These are phyloP conservation scores for Sisyra nigra DNA, from an alignment of 2,888 invertebrate genomes.

Conservation along the genomic window DNA sequence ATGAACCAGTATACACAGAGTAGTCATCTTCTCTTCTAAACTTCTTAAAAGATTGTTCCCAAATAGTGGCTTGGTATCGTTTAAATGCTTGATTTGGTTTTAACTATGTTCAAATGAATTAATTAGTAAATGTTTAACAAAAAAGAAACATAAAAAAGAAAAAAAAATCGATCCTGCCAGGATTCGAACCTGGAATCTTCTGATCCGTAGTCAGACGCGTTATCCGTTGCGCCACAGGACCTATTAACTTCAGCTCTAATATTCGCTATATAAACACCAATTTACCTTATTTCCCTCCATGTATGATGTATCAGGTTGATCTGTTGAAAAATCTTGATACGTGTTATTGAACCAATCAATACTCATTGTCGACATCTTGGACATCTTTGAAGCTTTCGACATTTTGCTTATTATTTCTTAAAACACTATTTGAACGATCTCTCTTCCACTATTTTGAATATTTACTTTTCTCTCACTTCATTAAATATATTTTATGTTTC, in stretches of 20 bases:
- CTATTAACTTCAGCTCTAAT: slow-evolving; percentile 10
- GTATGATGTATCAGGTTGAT: no score
- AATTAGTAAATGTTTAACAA: not conserved
- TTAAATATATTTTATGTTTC: no score
- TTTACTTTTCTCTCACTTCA: no score
- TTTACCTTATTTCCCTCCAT: slow-evolving; percentile 1
- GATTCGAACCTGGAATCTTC: slow-evolving; percentile 38
- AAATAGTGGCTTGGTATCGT: not conserved
- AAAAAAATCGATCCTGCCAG: slow-evolving; percentile 29
- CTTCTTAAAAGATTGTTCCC: slow-evolving; percentile 6
- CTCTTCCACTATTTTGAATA: no score
- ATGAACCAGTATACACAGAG: slow-evolving; percentile 59
- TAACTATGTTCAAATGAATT: not conserved
- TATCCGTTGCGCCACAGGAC: slow-evolving; percentile 40
- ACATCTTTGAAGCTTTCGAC: no score
- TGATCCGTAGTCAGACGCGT: slow-evolving; percentile 39
- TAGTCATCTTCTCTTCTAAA: slow-evolving; percentile 27
- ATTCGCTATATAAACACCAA: not conserved
- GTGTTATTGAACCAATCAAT: no score
- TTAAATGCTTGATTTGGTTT: slow-evolving; percentile 2
- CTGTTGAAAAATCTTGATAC: no score
- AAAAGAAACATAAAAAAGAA: slow-evolving; percentile 16
- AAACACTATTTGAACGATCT: no score
- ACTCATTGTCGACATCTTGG: no score
- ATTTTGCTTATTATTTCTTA: no score